Percentiles rank a stretch among this genome's conserved stretches.
phyloP scores from a whole-genome alignment of 2,888 invertebrate species.

The Perizoma flavofasciatum region DNA sequence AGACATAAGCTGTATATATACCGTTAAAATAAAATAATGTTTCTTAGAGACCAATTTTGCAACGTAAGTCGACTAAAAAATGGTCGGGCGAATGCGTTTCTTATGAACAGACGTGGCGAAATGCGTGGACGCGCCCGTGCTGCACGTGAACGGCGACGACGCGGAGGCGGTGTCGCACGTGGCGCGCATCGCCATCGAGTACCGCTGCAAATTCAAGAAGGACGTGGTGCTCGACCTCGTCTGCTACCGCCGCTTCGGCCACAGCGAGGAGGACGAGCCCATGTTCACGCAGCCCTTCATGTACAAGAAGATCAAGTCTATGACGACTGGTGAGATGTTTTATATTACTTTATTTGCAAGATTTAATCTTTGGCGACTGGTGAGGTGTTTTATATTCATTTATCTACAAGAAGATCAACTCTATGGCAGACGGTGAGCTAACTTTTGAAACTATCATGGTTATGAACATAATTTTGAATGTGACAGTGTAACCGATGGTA shows the following conservation, averaged over 20 bases:
- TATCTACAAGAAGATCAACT: conserved; percentile 94
- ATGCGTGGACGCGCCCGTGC: conserved; percentile 95
- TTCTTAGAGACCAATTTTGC: too few species aligned
- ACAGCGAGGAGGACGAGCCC: conserved; percentile 97
- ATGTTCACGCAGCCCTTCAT: conserved; percentile 97
- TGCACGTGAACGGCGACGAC: conserved; percentile 97
- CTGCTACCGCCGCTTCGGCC: conserved; percentile 93
- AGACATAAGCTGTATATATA: too few species aligned
- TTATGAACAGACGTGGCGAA: conserved; percentile 88
- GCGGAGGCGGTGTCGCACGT: conserved; percentile 96
- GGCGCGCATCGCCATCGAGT: conserved; percentile 95
- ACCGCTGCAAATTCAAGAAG: conserved; percentile 93
- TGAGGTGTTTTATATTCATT: conserved; percentile 59
- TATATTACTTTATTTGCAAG: conserved; percentile 90
- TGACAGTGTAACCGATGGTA: too few species aligned
- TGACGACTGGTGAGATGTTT: conserved; percentile 71
- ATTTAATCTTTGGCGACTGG: conserved; percentile 86
- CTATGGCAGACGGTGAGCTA: conserved; percentile 82
- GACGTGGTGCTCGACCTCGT: conserved; percentile 94
- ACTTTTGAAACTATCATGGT: too few species aligned
- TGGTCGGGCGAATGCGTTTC: too few species aligned
- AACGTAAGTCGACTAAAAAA: too few species aligned
- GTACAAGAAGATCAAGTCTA: conserved; percentile 93
- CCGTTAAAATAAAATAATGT: too few species aligned
- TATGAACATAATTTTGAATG: too few species aligned